Percentiles rank a stretch among this genome's conserved stretches.
Evolutionary conservation across 2,888 invertebrate species (phyloP).

Genomic region (Himalopsyche anomala): DNA sequence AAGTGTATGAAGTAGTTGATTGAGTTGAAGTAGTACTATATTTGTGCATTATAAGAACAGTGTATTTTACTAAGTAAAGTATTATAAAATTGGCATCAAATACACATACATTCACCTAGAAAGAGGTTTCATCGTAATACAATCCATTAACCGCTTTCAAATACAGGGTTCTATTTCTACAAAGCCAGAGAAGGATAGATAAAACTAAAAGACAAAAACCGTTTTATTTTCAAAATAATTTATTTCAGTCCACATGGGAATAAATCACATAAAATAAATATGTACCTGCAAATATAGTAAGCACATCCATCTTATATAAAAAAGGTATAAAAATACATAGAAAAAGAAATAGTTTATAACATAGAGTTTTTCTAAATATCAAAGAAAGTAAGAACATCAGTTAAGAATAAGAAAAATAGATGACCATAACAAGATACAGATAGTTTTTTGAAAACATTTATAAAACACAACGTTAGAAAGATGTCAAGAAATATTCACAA

Average conservation of each 20-base stretch:
- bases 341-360: not conserved
- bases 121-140: not conserved
- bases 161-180: slow-evolving; percentile 7
- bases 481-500: not conserved
- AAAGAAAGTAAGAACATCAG: not conserved
- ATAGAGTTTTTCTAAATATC: not conserved
- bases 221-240: slow-evolving; percentile 62
- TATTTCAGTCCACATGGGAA: slow-evolving; percentile 62
- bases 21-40: no score
- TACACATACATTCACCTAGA: not conserved
- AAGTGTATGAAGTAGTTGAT: no score
- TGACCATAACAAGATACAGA: not conserved
- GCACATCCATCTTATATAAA: not conserved
- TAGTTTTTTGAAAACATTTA: slow-evolving; percentile 1
- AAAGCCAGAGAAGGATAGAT: slow-evolving; percentile 36
- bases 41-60: no score
- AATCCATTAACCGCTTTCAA: not conserved
- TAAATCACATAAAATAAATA: slow-evolving; percentile 53
- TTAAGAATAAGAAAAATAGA: not conserved
- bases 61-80: no score
- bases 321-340: slow-evolving; percentile 38
- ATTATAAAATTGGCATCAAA: no score
- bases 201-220: slow-evolving; percentile 41
- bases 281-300: slow-evolving; percentile 20
- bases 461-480: not conserved